Conservation (phyloP, 2,113 vertebrate species). For the Cyphomyrus plagiostoma region DNA sequence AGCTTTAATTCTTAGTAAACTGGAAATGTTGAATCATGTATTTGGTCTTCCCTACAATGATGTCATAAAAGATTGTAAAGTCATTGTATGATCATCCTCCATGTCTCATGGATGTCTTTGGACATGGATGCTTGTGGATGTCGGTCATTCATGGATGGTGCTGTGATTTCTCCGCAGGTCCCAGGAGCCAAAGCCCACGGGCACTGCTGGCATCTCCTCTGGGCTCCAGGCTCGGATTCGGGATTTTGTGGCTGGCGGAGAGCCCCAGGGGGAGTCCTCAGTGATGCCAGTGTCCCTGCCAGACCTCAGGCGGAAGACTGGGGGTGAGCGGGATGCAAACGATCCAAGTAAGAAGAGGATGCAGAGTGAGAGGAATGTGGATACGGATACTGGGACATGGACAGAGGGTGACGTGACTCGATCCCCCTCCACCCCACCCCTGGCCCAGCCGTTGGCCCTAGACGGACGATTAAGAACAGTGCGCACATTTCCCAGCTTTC, state of each 20-base stretch:
- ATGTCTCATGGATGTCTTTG: not conserved
- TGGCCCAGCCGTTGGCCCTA: slow-evolving; percentile 15
- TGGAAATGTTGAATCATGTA: not conserved
- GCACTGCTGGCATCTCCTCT: not conserved
- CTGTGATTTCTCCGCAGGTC: not conserved
- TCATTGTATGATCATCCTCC: not conserved
- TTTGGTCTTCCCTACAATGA: not conserved
- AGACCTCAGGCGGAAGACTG: slow-evolving; percentile 25
- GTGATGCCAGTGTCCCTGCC: slow-evolving; percentile 16
- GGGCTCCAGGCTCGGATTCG: slow-evolving; percentile 40
- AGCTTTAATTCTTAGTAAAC: not conserved
- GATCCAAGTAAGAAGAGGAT: not conserved
- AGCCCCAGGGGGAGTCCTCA: slow-evolving; percentile 24
- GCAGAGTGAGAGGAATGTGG: slow-evolving; percentile 16
- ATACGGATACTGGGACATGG: slow-evolving; percentile 9
- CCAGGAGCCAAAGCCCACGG: not conserved
- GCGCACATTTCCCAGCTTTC: slow-evolving; percentile 42
- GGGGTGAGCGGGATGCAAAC: not conserved
- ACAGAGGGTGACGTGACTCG: slow-evolving; percentile 11
- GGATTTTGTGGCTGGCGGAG: slow-evolving; percentile 38
- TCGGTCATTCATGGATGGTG: not conserved
- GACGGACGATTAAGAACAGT: slow-evolving; percentile 35
- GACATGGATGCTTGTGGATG: not conserved
- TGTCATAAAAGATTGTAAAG: not conserved
- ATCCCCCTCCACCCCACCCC: not conserved